phyloP scores from a whole-genome alignment of 2,113 vertebrate genomes.

The Myrmecophaga tridactyla region DNA sequence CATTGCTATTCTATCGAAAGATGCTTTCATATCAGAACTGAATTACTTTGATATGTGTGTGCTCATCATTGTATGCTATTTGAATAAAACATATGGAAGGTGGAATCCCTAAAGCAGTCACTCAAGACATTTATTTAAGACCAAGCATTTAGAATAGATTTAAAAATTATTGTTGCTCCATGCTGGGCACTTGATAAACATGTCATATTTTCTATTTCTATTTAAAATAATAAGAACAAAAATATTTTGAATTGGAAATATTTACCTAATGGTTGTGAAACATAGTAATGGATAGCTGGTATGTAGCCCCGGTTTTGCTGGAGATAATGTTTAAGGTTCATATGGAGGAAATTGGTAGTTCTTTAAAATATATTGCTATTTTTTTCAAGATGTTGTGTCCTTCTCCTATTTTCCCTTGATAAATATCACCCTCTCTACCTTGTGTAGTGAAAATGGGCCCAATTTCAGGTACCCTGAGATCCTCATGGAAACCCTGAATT shows the following conservation, averaged over 20 bases:
- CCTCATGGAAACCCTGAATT: neutral
- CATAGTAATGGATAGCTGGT: neutral
- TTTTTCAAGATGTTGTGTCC: neutral
- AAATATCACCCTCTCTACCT: neutral
- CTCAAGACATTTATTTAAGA: neutral
- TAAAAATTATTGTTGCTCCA: neutral
- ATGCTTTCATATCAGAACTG: neutral
- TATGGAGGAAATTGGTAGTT: neutral
- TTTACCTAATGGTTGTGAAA: constrained; percentile 32
- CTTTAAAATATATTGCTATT: neutral
- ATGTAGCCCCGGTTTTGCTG: neutral
- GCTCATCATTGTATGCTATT: neutral
- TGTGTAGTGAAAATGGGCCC: neutral
- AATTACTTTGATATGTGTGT: neutral
- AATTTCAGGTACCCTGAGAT: neutral
- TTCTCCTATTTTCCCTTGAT: neutral
- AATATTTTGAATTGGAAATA: constrained; percentile 13
- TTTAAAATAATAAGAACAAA: constrained; percentile 47
- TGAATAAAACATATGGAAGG: neutral
- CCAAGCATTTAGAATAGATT: constrained; percentile 35
- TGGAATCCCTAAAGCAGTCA: neutral
- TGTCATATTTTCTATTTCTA: constrained; percentile 23
- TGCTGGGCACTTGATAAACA: neutral
- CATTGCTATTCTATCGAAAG: neutral
- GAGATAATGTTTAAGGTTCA: neutral